Evolutionary conservation across 1,140 invertebrate genomes (phyloP).

Genomic region (Ips nitidus): DNA sequence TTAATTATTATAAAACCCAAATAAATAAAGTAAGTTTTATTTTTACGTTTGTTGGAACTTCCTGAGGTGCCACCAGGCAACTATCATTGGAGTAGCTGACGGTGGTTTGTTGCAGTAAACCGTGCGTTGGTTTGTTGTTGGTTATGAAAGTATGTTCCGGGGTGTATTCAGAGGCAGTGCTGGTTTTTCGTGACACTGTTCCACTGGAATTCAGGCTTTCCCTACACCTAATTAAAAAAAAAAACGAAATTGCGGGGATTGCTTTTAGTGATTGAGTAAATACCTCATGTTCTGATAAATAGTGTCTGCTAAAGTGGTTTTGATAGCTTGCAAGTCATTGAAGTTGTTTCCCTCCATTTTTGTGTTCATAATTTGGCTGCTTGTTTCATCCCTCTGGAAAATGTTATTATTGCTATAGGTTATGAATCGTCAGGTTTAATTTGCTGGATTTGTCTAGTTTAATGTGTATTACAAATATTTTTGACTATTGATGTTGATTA

Average conservation of each 20-base stretch:
- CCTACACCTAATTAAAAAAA: constrained; percentile 40
- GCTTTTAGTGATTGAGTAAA: background rate
- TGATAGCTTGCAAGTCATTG: constrained; percentile 44
- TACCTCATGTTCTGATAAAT: constrained; percentile 45
- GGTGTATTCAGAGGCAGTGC: constrained; percentile 58
- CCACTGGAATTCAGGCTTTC: constrained; percentile 56
- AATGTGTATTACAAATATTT: background rate
- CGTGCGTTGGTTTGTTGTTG: constrained; percentile 18
- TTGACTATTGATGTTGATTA: background rate
- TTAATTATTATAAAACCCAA: no score
- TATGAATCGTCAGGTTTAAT: no score
- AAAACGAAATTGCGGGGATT: background rate
- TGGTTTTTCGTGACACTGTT: constrained; percentile 57
- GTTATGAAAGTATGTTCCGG: constrained; percentile 55
- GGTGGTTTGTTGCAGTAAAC: constrained; percentile 35
- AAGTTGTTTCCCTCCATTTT: constrained; percentile 37
- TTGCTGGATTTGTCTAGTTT: no score
- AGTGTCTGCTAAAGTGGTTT: constrained; percentile 47
- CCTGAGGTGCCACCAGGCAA: constrained; percentile 23
- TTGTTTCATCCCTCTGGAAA: constrained; percentile 44
- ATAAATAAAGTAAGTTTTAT: background rate
- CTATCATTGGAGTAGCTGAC: constrained; percentile 41
- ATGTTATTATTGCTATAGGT: no score
- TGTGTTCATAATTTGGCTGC: constrained; percentile 34
- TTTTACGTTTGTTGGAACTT: background rate